phyloP scores from a whole-genome alignment of 2,888 invertebrate species.

The Lasioglossum leucozonium region DNA sequence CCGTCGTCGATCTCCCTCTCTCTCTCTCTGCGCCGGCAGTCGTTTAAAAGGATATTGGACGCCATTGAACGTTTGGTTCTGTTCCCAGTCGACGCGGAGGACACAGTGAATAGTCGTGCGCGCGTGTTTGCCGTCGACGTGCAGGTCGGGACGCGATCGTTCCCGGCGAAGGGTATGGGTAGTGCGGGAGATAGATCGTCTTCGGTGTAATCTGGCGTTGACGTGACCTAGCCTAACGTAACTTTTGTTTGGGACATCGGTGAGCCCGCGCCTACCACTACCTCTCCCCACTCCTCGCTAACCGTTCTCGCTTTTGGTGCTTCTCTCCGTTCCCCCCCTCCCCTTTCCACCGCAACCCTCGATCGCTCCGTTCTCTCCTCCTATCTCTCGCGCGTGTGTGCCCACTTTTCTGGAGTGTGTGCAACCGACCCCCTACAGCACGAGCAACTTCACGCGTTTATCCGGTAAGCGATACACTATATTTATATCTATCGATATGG shows the following conservation, averaged over 20 bases:
- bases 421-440: slow-evolving; percentile 10
- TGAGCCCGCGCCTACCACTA: slow-evolving; percentile 27
- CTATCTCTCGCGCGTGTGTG: slow-evolving; percentile 46
- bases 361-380: not conserved
- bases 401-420: slow-evolving; percentile 52
- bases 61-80: slow-evolving; percentile 52
- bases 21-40: not conserved
- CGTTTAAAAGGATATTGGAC: slow-evolving; percentile 45
- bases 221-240: slow-evolving; percentile 72
- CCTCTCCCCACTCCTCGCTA: not conserved
- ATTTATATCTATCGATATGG: slow-evolving; percentile 44
- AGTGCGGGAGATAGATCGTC: slow-evolving; percentile 67
- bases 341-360: not conserved
- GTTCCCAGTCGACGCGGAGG: slow-evolving; percentile 41
- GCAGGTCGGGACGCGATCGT: slow-evolving; percentile 29
- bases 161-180: slow-evolving; percentile 17
- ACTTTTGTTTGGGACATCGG: slow-evolving; percentile 68
- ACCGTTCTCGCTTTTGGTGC: slow-evolving; percentile 3
- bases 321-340: not conserved
- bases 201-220: slow-evolving; percentile 70
- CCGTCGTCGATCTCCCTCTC: not conserved
- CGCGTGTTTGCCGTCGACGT: slow-evolving; percentile 46
- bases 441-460: slow-evolving; percentile 35
- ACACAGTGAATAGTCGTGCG: slow-evolving; percentile 43
- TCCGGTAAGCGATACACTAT: slow-evolving; percentile 46